A percentile compares a stretch with the other conserved stretches of the same genome.
These are phyloP conservation scores for Aspidoscelis tigris DNA, from an alignment of 2,113 vertebrate genomes.

Conservation along the genomic window DNA sequence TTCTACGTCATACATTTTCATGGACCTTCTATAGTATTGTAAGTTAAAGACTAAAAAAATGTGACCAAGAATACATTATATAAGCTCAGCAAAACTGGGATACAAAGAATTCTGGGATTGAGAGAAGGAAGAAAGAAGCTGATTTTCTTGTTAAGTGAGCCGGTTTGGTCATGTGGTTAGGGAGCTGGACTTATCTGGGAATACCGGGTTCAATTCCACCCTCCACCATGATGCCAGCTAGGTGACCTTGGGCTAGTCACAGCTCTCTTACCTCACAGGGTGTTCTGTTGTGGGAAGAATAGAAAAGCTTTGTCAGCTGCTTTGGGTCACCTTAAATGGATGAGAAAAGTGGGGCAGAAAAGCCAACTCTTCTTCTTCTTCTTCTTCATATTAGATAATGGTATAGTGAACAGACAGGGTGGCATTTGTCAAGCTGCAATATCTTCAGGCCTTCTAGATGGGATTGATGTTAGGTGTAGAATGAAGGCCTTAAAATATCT, in stretches of 20 bases:
- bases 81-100: neutral
- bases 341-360: too few species aligned
- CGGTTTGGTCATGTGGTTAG: too few species aligned
- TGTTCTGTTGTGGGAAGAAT: too few species aligned
- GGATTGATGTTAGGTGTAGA: neutral
- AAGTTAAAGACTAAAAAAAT: neutral
- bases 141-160: neutral
- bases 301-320: too few species aligned
- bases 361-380: too few species aligned
- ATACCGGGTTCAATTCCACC: too few species aligned
- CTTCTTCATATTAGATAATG: neutral
- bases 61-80: neutral
- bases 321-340: too few species aligned
- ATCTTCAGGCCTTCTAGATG: neutral
- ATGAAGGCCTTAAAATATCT: neutral
- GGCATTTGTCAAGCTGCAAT: neutral
- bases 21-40: neutral
- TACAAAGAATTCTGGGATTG: neutral
- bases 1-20: neutral
- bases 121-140: neutral
- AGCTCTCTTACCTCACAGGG: too few species aligned
- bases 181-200: too few species aligned
- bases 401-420: neutral
- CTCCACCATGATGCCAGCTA: too few species aligned
- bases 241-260: too few species aligned